phyloP scores from a whole-genome alignment of 1,140 invertebrate genomes.

The Cecropterus lyciades region DNA sequence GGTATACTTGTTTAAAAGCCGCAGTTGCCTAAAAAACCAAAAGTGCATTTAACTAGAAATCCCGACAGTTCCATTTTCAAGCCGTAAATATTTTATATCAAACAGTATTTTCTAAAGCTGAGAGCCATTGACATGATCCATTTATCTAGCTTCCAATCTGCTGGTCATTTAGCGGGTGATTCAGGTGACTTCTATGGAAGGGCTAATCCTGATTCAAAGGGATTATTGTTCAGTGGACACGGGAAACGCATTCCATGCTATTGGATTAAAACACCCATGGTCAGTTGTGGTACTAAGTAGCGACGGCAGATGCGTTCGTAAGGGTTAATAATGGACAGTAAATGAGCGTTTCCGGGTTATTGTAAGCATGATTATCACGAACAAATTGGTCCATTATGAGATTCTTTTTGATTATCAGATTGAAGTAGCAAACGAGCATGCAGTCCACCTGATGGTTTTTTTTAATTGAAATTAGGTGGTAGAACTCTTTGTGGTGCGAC shows the following conservation, averaged over 20 bases:
- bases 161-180: slow-evolving; percentile 54
- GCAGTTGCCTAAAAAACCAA: no score
- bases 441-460: no score
- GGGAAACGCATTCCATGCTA: slow-evolving; percentile 63
- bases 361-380: slow-evolving; percentile 4
- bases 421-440: no score
- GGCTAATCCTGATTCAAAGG: slow-evolving; percentile 68
- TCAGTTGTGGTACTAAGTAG: slow-evolving; percentile 29
- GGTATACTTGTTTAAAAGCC: no score
- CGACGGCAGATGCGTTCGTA: slow-evolving; percentile 40
- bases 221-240: slow-evolving; percentile 63
- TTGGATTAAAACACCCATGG: slow-evolving; percentile 60
- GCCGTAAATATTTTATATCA: not conserved
- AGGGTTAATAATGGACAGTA: slow-evolving; percentile 25
- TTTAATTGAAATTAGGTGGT: no score
- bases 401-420: no score
- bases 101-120: not conserved
- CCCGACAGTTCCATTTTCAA: not conserved
- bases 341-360: slow-evolving; percentile 44
- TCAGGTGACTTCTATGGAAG: slow-evolving; percentile 13
- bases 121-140: slow-evolving; percentile 25
- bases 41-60: no score
- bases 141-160: slow-evolving; percentile 29
- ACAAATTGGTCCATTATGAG: not conserved
- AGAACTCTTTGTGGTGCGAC: no score